phyloP scores from a whole-genome alignment of 2,888 invertebrate genomes.

The Bibio marci region DNA sequence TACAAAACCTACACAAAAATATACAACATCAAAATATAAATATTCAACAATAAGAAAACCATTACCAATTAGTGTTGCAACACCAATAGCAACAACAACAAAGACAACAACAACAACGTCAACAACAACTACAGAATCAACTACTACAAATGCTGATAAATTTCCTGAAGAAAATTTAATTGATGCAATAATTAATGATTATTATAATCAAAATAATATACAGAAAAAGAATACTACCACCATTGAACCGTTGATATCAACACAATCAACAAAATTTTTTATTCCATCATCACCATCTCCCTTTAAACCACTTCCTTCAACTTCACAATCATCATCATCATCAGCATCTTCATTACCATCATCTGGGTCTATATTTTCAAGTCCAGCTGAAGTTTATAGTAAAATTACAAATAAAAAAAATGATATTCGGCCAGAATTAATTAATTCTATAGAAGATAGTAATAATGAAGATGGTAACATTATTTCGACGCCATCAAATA shows the following conservation, averaged over 20 bases:
- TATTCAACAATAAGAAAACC: constrained; percentile 3
- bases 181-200: no score
- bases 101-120: constrained; percentile 8
- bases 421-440: constrained; percentile 24
- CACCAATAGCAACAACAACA: neutral
- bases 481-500: no score
- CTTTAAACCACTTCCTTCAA: constrained; percentile 10
- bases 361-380: constrained; percentile 2
- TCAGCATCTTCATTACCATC: constrained; percentile 15
- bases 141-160: no score
- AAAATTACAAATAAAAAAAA: constrained; percentile 12
- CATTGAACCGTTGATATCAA: constrained; percentile 7
- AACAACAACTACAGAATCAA: no score
- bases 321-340: constrained; percentile 9
- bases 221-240: constrained; percentile 1
- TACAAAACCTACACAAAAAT: constrained; percentile 14
- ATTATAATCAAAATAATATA: no score
- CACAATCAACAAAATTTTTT: constrained; percentile 7
- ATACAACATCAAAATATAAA: constrained; percentile 10
- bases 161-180: no score
- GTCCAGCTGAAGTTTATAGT: constrained; percentile 10
- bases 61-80: neutral
- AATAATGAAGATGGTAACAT: constrained; percentile 10
- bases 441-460: constrained; percentile 24
- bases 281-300: constrained; percentile 15